Base-by-base conservation (phyloP, 92 coral and sea anemone genomes). In the Isaurus tuberculatus region DNA sequence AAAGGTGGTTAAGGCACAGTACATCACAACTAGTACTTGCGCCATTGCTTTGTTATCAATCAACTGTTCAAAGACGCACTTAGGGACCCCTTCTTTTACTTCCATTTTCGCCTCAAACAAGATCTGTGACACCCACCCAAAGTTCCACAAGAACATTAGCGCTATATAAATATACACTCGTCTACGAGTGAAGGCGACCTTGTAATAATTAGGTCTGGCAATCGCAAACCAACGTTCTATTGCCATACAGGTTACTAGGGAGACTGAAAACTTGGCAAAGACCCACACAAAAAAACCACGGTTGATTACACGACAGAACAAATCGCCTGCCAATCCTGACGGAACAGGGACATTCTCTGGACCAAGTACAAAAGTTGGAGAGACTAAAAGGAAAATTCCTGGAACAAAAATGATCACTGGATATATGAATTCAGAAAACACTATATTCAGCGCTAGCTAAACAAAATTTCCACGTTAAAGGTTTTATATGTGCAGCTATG, bases 91-190 rank as follows among this genome's bases (percentile, higher is more conserved):
- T 11, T 2, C 58, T 71, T 40, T 42, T 16, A 71, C 31, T 25
- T 71, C 75, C 75, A 71, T 71, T 27, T 26, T 43, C 0, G 30
- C 75, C 33, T 71, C 75, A 40, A 71, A 71, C 51, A 71, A 25
- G 13, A 71, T 71, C 58, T 71, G 75, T 57, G 75, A 71, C 33
- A 71, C 75, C 75, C 75, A 71, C 8, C 55, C 75, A n/a, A 71
- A 71, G 57, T 71, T 71, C 75, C 75, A 71, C 32, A 71, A 15
- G 57, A 71, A 71, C 75, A 71, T 71, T 33, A 71, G 30, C 20
- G 13, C 28, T 14, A 71, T 26, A 25, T 71, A 71, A 8, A 25
- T n/a, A 20, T 37, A 11, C 5, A 71, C 75, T 10, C 53, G 27
- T 43, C 14, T 27, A 2, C 22, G 75, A 37, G 75, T 71, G 75